A percentile compares a stretch with the other conserved stretches of the same genome.
These are phyloP conservation scores for Pogonocherus hispidulus DNA, from an alignment of 2,888 invertebrate species.

Conservation along the genomic window DNA sequence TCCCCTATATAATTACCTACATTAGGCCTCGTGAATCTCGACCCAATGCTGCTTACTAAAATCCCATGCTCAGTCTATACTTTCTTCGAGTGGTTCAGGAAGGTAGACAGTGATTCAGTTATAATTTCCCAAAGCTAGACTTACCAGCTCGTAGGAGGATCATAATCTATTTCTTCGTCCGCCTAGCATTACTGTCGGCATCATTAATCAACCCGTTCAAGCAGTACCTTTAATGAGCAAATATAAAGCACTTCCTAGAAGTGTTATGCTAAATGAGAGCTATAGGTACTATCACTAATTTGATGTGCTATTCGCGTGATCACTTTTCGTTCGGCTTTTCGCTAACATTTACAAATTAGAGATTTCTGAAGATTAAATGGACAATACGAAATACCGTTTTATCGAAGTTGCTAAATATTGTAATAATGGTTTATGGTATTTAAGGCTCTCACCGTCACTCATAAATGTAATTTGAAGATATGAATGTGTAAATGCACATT, in stretches of 20 bases:
- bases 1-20: background rate
- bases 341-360: background rate
- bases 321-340: background rate
- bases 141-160: background rate
- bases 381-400: too few relatives aligned
- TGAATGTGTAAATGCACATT: too few relatives aligned
- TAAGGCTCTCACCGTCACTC: too few relatives aligned
- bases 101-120: background rate
- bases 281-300: background rate
- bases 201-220: background rate
- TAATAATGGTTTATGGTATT: too few relatives aligned
- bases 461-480: too few relatives aligned
- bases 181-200: background rate
- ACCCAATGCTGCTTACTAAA: background rate
- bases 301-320: background rate
- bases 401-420: too few relatives aligned
- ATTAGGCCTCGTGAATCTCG: background rate
- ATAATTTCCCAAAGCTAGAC: background rate
- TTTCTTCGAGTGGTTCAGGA: too few relatives aligned
- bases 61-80: background rate
- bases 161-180: conserved; percentile 4
- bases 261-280: background rate
- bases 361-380: too few relatives aligned
- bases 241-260: background rate
- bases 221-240: background rate